These are phyloP conservation scores for Chlorodrepanis virens DNA, from an alignment of 2,113 vertebrate species.

Conservation along the genomic window DNA sequence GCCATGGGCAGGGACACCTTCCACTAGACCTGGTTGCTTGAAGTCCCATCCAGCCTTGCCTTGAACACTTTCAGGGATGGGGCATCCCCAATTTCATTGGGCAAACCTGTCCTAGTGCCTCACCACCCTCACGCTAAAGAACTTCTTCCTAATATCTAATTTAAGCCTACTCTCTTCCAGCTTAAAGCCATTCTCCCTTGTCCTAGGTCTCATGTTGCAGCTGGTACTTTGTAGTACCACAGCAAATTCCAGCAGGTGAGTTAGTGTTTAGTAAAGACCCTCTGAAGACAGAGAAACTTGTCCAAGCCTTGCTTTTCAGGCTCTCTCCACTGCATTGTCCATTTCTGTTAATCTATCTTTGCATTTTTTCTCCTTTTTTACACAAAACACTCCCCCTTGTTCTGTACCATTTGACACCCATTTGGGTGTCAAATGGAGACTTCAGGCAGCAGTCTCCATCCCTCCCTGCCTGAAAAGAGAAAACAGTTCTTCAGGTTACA, in stretches of 20 bases:
- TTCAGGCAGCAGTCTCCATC: not conserved
- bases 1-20: not conserved
- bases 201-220: accelerated
- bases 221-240: not conserved
- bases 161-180: not conserved
- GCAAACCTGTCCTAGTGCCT: not conserved
- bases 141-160: not conserved
- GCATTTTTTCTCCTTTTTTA: not conserved
- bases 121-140: not conserved
- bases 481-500: not conserved
- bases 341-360: not conserved
- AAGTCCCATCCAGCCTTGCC: not conserved
- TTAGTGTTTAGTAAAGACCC: not conserved
- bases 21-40: too few species aligned
- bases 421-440: too few species aligned
- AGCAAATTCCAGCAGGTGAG: not conserved
- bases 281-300: not conserved
- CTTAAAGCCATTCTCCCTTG: not conserved
- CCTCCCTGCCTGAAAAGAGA: not conserved
- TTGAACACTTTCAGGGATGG: not conserved
- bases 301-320: not conserved
- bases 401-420: not conserved
- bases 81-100: accelerated
- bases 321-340: not conserved
- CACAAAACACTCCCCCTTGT: accelerated